Conservation (phyloP, 2,888 invertebrate species). For the Trichopoda pennipes region DNA sequence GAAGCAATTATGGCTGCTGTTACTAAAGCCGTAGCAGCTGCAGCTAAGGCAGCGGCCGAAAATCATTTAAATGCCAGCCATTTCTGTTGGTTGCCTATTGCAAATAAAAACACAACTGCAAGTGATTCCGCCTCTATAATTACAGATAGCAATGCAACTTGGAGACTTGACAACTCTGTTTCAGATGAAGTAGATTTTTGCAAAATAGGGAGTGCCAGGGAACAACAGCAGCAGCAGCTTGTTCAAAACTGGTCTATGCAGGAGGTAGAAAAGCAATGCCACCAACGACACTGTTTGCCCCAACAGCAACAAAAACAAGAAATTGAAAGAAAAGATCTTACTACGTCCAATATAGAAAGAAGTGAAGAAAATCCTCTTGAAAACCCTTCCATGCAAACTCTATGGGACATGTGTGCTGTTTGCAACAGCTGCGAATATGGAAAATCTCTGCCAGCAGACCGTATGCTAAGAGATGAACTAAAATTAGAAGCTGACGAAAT, state of each 20-base stretch:
- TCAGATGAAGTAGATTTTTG: slow-evolving; percentile 69
- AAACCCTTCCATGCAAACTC: slow-evolving; percentile 70
- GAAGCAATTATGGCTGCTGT: slow-evolving; percentile 70
- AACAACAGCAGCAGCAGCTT: slow-evolving; percentile 33
- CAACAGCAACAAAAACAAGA: slow-evolving; percentile 27
- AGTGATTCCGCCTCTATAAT: not conserved
- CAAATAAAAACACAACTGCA: not conserved
- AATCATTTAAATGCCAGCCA: slow-evolving; percentile 52
- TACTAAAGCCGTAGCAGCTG: slow-evolving; percentile 70
- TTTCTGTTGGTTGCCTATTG: slow-evolving; percentile 51
- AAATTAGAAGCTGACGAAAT: slow-evolving; percentile 77
- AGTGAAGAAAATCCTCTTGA: slow-evolving; percentile 57
- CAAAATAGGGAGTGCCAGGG: slow-evolving; percentile 12
- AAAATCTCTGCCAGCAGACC: slow-evolving; percentile 76
- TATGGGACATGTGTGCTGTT: slow-evolving; percentile 77
- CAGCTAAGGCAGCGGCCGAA: slow-evolving; percentile 66
- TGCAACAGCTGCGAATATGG: slow-evolving; percentile 73
- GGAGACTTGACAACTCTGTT: slow-evolving; percentile 50
- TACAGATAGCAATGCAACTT: slow-evolving; percentile 21
- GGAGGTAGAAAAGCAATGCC: slow-evolving; percentile 74
- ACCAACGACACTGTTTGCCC: slow-evolving; percentile 57
- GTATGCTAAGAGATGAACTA: slow-evolving; percentile 75
- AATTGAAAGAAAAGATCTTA: slow-evolving; percentile 12
- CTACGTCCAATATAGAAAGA: slow-evolving; percentile 37
- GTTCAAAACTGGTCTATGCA: slow-evolving; percentile 74